Conservation (phyloP, 2,888 invertebrate genomes). For the Liposcelis brunnea region DNA sequence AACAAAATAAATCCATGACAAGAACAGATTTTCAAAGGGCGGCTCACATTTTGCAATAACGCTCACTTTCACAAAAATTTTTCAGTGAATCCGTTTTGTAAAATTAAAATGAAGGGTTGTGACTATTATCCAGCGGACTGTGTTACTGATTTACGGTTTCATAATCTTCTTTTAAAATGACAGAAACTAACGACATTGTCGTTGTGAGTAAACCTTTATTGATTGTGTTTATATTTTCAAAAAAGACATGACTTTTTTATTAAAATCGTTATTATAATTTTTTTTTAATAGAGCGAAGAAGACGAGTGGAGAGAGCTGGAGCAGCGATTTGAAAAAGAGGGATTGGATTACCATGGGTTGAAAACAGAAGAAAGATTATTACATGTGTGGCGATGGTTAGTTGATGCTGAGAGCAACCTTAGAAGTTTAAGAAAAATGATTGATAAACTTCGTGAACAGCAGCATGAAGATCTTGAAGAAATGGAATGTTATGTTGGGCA, state of each 20-base stretch:
- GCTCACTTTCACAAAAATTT: too few species aligned
- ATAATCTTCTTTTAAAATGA: not conserved
- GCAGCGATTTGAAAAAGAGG: constrained; percentile 25
- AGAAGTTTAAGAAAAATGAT: constrained; percentile 25
- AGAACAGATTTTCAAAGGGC: too few species aligned
- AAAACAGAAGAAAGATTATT: constrained; percentile 23
- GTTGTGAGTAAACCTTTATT: not conserved
- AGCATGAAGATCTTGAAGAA: constrained; percentile 27
- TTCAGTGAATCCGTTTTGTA: too few species aligned
- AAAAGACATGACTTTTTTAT: not conserved
- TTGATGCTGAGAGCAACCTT: constrained; percentile 27
- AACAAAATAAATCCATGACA: too few species aligned
- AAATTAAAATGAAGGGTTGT: too few species aligned
- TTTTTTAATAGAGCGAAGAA: constrained; percentile 22
- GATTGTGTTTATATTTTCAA: not conserved
- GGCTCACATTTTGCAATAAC: too few species aligned
- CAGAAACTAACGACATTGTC: not conserved
- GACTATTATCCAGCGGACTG: too few species aligned
- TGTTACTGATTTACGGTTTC: too few species aligned
- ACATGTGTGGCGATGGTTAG: constrained; percentile 28
- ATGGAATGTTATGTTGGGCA: constrained; percentile 26
- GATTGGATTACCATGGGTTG: constrained; percentile 23
- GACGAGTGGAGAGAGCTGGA: constrained; percentile 26
- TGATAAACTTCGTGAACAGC: constrained; percentile 26
- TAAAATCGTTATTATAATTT: constrained; percentile 4